Evolutionary conservation across 2,888 invertebrate genomes (phyloP).

Genomic region (Glaucopsyche alexis): DNA sequence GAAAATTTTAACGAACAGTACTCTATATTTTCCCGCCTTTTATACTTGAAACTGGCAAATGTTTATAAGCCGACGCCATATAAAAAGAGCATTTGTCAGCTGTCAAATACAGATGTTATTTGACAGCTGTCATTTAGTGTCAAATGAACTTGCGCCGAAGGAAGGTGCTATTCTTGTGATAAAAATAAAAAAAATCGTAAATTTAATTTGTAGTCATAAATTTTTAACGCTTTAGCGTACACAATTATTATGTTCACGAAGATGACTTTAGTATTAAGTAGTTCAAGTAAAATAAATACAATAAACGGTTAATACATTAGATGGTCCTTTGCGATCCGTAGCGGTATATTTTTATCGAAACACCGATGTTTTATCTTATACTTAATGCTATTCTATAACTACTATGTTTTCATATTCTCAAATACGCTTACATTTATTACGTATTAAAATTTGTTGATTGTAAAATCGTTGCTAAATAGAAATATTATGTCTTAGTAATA

Average conservation of each 20-base stretch:
- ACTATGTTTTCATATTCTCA: neutral
- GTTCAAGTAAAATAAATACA: neutral
- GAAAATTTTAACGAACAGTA: too few relatives aligned
- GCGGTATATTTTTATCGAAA: constrained; percentile 31
- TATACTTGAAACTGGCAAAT: too few relatives aligned
- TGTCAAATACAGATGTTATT: neutral
- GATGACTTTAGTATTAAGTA: neutral
- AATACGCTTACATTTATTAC: neutral
- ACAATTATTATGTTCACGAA: neutral
- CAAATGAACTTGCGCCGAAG: neutral
- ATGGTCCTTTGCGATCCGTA: neutral
- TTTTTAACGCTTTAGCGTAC: constrained; percentile 2
- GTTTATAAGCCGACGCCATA: too few relatives aligned
- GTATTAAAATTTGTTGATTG: neutral
- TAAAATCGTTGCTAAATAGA: neutral
- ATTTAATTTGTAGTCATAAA: neutral
- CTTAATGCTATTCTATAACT: constrained; percentile 2
- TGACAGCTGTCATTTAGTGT: constrained; percentile 16
- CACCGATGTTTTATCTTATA: constrained; percentile 27
- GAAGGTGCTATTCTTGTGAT: neutral
- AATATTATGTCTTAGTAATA: neutral
- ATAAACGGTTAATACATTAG: constrained; percentile 27
- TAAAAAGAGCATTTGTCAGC: neutral
- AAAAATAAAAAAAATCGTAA: constrained; percentile 20
- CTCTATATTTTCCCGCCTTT: too few relatives aligned